phyloP scores from a whole-genome alignment of 2,888 invertebrate species.

The Conchocele bisecta region DNA sequence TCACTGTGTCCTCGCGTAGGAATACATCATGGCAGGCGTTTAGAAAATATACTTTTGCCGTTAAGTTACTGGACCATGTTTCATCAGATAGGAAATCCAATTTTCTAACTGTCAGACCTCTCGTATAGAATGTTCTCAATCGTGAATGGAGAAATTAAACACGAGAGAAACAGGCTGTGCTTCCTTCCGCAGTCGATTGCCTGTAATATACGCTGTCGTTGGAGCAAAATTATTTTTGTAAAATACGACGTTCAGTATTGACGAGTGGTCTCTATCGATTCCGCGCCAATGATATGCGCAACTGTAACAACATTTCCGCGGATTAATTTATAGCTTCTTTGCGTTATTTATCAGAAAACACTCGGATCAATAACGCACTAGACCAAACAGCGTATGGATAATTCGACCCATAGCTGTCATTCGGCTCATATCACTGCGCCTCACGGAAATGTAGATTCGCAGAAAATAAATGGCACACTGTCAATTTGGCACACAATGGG shows the following conservation, averaged over 20 bases:
- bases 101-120: slow-evolving; percentile 75
- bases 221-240: slow-evolving; percentile 30
- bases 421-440: slow-evolving; percentile 1
- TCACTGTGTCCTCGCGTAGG: slow-evolving; percentile 48
- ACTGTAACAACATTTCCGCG: slow-evolving; percentile 63
- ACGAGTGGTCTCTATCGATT: slow-evolving; percentile 39
- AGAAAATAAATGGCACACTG: slow-evolving; percentile 4
- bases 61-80: slow-evolving; percentile 31
- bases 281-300: slow-evolving; percentile 39
- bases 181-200: slow-evolving; percentile 66
- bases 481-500: too few species aligned
- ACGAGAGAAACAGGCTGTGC: slow-evolving; percentile 58
- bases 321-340: slow-evolving; percentile 58
- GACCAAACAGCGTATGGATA: slow-evolving; percentile 21
- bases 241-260: slow-evolving; percentile 38
- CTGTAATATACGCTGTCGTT: slow-evolving; percentile 53
- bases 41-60: slow-evolving; percentile 47
- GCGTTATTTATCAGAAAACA: slow-evolving; percentile 55
- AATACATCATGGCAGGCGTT: too few species aligned
- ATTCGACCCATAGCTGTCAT: slow-evolving; percentile 4
- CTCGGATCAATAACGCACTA: slow-evolving; percentile 39
- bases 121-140: slow-evolving; percentile 60
- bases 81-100: slow-evolving; percentile 73
- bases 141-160: slow-evolving; percentile 72
- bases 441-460: slow-evolving; percentile 33